A percentile compares a stretch with the other conserved stretches of the same genome.
Conservation (phyloP, 1,140 invertebrate genomes). For the Camponotus pennsylvanicus region DNA sequence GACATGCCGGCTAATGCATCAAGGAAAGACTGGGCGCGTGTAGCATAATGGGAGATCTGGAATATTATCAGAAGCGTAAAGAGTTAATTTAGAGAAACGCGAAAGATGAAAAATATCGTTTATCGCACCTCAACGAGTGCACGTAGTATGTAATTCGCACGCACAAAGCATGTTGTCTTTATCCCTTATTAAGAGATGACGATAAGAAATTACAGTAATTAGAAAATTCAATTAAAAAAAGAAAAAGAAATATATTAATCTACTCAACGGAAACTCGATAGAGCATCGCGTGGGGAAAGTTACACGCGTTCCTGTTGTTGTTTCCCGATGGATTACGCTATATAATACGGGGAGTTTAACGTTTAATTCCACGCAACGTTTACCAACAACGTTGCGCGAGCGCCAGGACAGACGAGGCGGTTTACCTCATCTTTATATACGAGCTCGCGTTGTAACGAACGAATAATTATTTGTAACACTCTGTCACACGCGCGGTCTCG, state of each 20-base stretch:
- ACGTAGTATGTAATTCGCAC: neutral
- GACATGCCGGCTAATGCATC: conserved; percentile 54
- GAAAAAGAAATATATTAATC: neutral
- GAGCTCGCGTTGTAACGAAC: conserved; percentile 46
- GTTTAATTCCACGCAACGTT: conserved; percentile 48
- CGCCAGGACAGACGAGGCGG: conserved; percentile 4
- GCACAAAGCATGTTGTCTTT: neutral
- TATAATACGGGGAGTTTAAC: conserved; percentile 18
- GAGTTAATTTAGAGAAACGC: conserved; percentile 63
- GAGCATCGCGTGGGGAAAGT: conserved; percentile 15
- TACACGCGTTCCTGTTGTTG: conserved; percentile 2
- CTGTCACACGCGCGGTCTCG: neutral
- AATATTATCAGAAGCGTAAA: conserved; percentile 62
- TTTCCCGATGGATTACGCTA: conserved; percentile 32
- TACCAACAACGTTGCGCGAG: neutral
- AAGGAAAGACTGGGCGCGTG: conserved; percentile 50
- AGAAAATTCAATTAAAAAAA: conserved; percentile 36
- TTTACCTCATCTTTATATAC: conserved; percentile 27
- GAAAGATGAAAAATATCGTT: conserved; percentile 54
- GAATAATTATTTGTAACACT: conserved; percentile 46
- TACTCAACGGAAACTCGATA: conserved; percentile 18
- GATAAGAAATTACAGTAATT: conserved; percentile 42
- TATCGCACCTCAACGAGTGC: conserved; percentile 20
- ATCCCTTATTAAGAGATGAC: neutral
- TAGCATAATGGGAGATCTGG: conserved; percentile 53